Conservation (phyloP, 2,888 invertebrate species). For the Heliconius charithonia region DNA sequence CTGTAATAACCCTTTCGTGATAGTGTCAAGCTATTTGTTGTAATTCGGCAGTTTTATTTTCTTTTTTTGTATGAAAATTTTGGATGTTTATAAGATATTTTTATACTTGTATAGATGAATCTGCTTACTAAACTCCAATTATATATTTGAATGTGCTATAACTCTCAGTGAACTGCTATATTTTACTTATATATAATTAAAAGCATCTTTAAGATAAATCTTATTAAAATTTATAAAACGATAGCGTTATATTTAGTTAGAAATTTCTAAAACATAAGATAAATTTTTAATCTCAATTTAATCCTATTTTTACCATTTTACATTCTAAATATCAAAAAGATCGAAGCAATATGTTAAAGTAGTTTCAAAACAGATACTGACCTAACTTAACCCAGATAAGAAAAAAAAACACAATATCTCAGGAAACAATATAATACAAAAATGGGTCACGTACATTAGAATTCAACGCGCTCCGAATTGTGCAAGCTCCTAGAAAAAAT, state of each 20-base stretch:
- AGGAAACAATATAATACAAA: conserved; percentile 13
- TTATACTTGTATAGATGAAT: neutral
- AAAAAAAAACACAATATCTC: conserved; percentile 1
- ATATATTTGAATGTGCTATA: neutral
- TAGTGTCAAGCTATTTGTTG: conserved; percentile 19
- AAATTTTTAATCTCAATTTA: neutral
- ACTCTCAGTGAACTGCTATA: neutral
- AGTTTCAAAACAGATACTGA: conserved; percentile 15
- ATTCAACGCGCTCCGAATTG: conserved; percentile 42
- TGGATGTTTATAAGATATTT: neutral
- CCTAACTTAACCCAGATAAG: conserved; percentile 24
- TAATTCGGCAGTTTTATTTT: neutral
- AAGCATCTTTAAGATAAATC: neutral
- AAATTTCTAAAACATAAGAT: neutral
- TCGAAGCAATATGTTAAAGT: neutral
- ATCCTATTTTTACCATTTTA: neutral
- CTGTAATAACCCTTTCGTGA: conserved; percentile 25
- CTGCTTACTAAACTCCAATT: neutral
- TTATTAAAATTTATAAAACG: neutral
- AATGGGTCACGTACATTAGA: conserved; percentile 38
- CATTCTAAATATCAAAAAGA: neutral
- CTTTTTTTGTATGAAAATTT: neutral
- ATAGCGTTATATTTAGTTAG: too few species aligned
- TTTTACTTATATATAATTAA: neutral
- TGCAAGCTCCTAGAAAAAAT: conserved; percentile 15